Evolutionary conservation across 1,140 invertebrate genomes (phyloP).

Genomic region (Temnothorax nylanderi): DNA sequence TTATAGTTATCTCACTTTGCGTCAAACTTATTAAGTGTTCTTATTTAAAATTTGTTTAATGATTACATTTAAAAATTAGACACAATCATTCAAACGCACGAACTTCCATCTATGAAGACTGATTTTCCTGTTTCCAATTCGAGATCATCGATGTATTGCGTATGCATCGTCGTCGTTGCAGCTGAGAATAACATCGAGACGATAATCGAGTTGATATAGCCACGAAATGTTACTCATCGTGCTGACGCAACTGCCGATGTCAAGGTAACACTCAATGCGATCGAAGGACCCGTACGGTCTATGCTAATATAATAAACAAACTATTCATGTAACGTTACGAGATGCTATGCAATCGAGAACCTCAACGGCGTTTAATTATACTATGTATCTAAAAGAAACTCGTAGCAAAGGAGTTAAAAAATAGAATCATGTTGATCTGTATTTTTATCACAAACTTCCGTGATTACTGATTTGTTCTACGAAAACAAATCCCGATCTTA

Average conservation of each 20-base stretch:
- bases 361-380: background rate
- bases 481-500: background rate
- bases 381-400: background rate
- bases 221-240: constrained; percentile 56
- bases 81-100: background rate
- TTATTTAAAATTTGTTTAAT: background rate
- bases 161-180: background rate
- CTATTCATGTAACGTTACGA: constrained; percentile 9
- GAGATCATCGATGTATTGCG: background rate
- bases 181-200: constrained; percentile 32
- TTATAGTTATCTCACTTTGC: background rate
- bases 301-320: constrained; percentile 51
- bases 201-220: constrained; percentile 55
- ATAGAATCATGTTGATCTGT: background rate
- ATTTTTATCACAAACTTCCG: background rate
- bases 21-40: background rate
- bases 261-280: constrained; percentile 63
- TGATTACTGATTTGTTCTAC: background rate
- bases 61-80: background rate
- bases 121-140: background rate
- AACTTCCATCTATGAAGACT: background rate
- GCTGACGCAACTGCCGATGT: constrained; percentile 67
- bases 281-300: constrained; percentile 58
- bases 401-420: background rate
- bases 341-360: constrained; percentile 6